Base-by-base conservation (phyloP, 1,140 invertebrate species). In the Riptortus pedestris region DNA sequence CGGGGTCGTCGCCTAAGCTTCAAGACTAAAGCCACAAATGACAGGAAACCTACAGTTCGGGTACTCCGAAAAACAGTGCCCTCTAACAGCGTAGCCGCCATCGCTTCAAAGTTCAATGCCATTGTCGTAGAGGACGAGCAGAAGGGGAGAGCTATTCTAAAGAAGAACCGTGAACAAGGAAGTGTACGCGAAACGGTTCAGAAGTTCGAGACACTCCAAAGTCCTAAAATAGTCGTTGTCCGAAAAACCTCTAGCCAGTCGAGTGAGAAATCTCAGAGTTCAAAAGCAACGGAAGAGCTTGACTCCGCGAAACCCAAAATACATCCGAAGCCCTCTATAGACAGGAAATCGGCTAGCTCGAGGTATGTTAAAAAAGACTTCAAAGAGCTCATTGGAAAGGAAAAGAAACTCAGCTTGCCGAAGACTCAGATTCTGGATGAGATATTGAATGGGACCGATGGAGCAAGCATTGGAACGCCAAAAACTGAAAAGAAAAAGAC, bases 81-180 rank as follows among this genome's bases (percentile, higher is more conserved):
- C 26, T 33, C 28, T 18, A 26, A 18, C 2, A 31, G 16, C 18
- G 57, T 59, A 16, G 11, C 57, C 2, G 64, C 58, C 7, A 51
- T 65, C 14, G 64, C 64, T 1, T 60, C 64, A 14, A 60, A 52
- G 20, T 65, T 65, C 28, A 65, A 65, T 48, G 64, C 64, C 2
- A 47, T 65, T 18, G 20, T 65, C 47, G 64, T 65, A n/a, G 61
- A 62, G 22, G 59, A 65, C 47, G 12, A 51, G 47, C n/a, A 28
- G 27, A 26, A 18, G 1, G 62, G 45, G 16, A 64, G 45, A 28
- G 47, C 18, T 20, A 1, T 63, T 20, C 28, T 63, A 27, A 24
- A 62, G 43, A 52, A 52, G 24, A 43, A 20, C 18, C 18, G 1
- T n/a, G 33, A 20, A 12, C 28, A 12, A 2, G 57, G 43, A 27